phyloP scores from a whole-genome alignment of 2,113 vertebrate genomes.

The Xerus inauris region DNA sequence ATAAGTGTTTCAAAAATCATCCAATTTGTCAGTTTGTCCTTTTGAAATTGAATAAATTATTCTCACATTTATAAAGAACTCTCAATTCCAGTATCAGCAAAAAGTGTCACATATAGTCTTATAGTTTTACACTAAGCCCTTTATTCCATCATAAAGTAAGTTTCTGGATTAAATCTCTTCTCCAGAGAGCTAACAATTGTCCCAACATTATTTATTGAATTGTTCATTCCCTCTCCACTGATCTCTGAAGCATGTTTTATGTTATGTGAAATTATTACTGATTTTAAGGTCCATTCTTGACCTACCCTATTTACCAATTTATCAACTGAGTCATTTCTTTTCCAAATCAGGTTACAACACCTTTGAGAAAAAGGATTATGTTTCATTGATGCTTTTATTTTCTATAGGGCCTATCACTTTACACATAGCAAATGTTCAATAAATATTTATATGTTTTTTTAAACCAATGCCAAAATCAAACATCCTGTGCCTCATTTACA shows the following conservation, averaged over 20 bases:
- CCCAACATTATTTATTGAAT: background rate
- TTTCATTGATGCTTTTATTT: slow-evolving; percentile 44
- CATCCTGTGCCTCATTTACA: slow-evolving; percentile 66
- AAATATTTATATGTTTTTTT: slow-evolving; percentile 67
- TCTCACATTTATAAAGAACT: slow-evolving; percentile 19
- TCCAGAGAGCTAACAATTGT: slow-evolving; percentile 5
- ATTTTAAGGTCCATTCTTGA: background rate
- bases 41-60: slow-evolving; percentile 17
- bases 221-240: background rate
- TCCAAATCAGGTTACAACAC: slow-evolving; percentile 15
- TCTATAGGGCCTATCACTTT: slow-evolving; percentile 57
- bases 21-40: background rate
- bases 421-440: slow-evolving; percentile 65
- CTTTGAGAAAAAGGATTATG: slow-evolving; percentile 27
- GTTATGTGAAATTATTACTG: background rate
- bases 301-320: slow-evolving; percentile 20
- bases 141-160: slow-evolving; percentile 20
- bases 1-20: background rate
- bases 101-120: background rate
- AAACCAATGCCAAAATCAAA: slow-evolving; percentile 59
- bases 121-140: background rate
- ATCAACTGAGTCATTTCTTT: slow-evolving; percentile 35
- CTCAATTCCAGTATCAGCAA: background rate
- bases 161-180: slow-evolving; percentile 27
- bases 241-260: background rate